Evolutionary conservation across 2,888 invertebrate genomes (phyloP).

Genomic region (Bellardia bayeri): DNA sequence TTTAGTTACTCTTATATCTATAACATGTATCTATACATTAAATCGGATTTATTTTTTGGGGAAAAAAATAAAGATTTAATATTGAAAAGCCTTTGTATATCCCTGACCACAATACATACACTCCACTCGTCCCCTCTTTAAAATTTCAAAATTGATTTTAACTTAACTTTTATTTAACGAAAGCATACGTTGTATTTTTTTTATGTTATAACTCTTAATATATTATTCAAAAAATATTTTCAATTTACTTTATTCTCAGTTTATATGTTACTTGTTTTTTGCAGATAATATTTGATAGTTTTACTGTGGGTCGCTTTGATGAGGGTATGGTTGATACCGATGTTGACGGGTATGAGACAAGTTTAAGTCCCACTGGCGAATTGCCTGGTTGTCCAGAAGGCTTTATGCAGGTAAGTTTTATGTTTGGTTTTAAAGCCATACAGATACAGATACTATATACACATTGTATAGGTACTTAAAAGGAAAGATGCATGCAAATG

Average conservation of each 20-base stretch:
- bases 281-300: conserved; percentile 93
- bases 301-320: conserved; percentile 93
- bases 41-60: conserved; percentile 21
- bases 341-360: conserved; percentile 83
- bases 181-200: neutral
- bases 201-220: conserved; percentile 13
- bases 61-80: neutral
- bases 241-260: conserved; percentile 10
- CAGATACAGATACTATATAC: neutral
- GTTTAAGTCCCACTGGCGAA: conserved; percentile 85
- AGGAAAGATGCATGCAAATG: neutral
- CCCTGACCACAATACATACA: neutral
- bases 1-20: neutral
- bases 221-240: conserved; percentile 39
- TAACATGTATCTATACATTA: neutral
- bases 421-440: neutral
- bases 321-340: conserved; percentile 85
- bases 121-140: neutral
- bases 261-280: conserved; percentile 64
- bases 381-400: conserved; percentile 93
- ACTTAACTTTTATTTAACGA: neutral
- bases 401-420: conserved; percentile 90
- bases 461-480: no score
- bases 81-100: conserved; percentile 10
- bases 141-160: neutral